Evolutionary conservation across 2,797 vertebrate genomes (phyloP).

Genomic region (Hydrolagus colliei): DNA sequence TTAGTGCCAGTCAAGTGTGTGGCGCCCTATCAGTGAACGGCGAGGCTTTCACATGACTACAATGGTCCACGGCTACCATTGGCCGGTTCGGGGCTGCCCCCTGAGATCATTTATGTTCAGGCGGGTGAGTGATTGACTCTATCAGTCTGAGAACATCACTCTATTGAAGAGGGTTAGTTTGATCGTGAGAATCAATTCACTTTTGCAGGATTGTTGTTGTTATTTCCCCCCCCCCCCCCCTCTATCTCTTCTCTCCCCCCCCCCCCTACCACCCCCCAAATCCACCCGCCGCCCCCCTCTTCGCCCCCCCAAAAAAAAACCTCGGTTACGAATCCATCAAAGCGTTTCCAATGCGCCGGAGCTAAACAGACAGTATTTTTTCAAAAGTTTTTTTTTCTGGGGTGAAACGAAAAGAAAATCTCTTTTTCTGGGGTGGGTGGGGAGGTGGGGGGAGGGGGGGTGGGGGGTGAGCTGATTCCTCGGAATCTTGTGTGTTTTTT

Average conservation of each 20-base stretch:
- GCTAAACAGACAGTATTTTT: conserved; percentile 52
- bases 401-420: too few species aligned
- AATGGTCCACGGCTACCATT: conserved; percentile 62
- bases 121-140: conserved; percentile 89
- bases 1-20: conserved; percentile 71
- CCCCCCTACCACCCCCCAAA: not conserved
- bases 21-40: conserved; percentile 67
- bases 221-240: conserved; percentile 41
- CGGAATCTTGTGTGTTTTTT: not conserved
- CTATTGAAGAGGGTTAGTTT: conserved; percentile 63
- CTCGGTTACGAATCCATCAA: too few species aligned
- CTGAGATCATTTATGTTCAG: conserved; percentile 87
- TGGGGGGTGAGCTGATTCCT: too few species aligned
- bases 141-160: conserved; percentile 95
- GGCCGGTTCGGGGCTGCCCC: conserved; percentile 71
- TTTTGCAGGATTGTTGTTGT: conserved; percentile 41
- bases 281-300: conserved; percentile 30
- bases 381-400: conserved; percentile 35
- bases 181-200: conserved; percentile 19
- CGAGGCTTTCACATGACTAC: conserved; percentile 67
- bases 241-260: conserved; percentile 22
- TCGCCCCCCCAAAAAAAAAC: too few species aligned
- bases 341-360: conserved; percentile 42
- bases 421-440: too few species aligned
- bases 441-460: too few species aligned